Percentiles rank a stretch among this genome's conserved stretches.
These are phyloP conservation scores for Tridacna gigas DNA, from an alignment of 2,888 invertebrate species.

Conservation along the genomic window DNA sequence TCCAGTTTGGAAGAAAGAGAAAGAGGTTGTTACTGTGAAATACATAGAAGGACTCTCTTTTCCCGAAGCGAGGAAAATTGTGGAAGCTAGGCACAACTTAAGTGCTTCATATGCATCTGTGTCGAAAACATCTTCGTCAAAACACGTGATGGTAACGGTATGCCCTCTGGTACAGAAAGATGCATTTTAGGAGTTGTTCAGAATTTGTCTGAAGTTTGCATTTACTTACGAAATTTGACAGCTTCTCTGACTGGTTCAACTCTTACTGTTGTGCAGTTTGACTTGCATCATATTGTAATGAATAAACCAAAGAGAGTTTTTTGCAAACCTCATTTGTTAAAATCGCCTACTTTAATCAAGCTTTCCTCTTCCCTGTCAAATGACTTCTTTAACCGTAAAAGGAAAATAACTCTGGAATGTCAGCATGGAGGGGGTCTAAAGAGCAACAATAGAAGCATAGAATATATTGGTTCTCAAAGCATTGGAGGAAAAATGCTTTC, in stretches of 20 bases:
- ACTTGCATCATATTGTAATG: neutral
- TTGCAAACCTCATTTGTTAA: neutral
- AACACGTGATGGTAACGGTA: neutral
- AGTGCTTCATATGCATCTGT: neutral
- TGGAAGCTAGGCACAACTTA: no score
- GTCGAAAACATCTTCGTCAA: neutral
- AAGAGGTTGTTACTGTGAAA: no score
- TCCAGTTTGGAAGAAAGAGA: no score
- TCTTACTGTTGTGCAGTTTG: neutral
- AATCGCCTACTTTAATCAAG: no score
- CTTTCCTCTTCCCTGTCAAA: no score
- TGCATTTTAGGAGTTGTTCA: neutral
- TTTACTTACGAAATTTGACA: neutral
- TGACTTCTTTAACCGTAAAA: no score
- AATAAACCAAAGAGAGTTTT: neutral
- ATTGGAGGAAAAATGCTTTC: neutral
- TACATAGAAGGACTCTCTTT: no score
- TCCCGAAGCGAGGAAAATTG: no score
- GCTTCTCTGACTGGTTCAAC: neutral
- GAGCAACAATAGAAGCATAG: no score
- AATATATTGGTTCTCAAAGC: neutral
- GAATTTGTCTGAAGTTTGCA: neutral
- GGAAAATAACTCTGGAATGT: no score
- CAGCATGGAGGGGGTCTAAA: no score
- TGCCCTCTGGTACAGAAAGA: neutral